Conservation (phyloP, 1,140 invertebrate genomes). For the Sycophaga agraensis region DNA sequence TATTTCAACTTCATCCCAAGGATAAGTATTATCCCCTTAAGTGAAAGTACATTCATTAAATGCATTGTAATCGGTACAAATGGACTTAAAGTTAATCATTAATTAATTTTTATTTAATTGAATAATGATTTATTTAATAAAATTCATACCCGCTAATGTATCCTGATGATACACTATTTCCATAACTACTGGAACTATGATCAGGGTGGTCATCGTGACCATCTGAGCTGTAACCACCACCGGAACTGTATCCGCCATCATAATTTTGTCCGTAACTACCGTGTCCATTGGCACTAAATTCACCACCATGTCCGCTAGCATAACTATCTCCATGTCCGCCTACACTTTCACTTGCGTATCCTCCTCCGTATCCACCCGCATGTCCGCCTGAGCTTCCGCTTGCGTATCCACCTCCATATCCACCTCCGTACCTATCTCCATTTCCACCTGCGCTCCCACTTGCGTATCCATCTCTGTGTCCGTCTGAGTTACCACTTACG, state of each 20-base stretch:
- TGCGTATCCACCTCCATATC: neutral
- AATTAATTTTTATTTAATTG: too few species aligned
- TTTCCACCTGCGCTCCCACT: neutral
- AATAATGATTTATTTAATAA: too few species aligned
- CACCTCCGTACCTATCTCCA: neutral
- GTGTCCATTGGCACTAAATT: slow-evolving; percentile 4
- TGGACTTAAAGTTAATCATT: too few species aligned
- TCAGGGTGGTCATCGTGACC: neutral
- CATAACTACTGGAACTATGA: too few species aligned
- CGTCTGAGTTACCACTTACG: neutral
- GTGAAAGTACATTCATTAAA: too few species aligned
- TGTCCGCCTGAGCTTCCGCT: neutral
- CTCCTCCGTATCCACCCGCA: neutral
- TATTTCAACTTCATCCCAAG: too few species aligned
- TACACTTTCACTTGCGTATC: neutral
- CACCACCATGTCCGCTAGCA: neutral
- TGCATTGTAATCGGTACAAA: too few species aligned
- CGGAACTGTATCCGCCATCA: neutral
- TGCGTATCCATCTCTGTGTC: neutral
- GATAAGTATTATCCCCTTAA: too few species aligned
- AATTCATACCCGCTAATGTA: too few species aligned
- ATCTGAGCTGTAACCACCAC: neutral
- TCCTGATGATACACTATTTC: too few species aligned
- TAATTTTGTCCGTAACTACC: neutral
- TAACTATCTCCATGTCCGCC: slow-evolving; percentile 7